These are phyloP conservation scores for Crax fasciolata DNA, from an alignment of 2,797 vertebrate genomes.

Conservation along the genomic window DNA sequence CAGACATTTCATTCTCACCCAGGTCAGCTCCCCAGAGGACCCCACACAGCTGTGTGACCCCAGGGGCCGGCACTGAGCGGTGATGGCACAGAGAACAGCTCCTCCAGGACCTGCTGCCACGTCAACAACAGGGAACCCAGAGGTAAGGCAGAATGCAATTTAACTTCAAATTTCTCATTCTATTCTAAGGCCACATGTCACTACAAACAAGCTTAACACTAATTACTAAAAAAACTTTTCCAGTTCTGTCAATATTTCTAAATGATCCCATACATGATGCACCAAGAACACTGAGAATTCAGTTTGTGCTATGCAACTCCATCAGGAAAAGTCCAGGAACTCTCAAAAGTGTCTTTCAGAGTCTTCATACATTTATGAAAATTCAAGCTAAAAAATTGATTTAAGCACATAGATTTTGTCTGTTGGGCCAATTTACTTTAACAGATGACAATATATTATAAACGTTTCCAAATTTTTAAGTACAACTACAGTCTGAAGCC, in stretches of 20 bases:
- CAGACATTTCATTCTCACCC: accelerated
- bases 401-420: neutral
- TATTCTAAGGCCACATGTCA: neutral
- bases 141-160: neutral
- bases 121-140: neutral
- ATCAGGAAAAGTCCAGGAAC: neutral
- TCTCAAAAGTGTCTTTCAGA: neutral
- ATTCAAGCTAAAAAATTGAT: neutral
- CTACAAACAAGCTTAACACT: neutral
- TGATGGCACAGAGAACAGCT: neutral
- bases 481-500: neutral
- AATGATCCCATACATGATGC: neutral
- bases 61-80: too few species aligned
- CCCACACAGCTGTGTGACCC: too few species aligned
- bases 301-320: neutral
- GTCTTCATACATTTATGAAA: neutral
- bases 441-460: neutral
- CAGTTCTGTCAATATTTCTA: neutral
- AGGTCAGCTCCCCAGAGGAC: neutral
- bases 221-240: neutral
- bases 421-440: neutral
- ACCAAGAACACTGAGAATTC: neutral
- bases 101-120: neutral
- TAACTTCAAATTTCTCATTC: neutral
- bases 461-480: neutral